A percentile compares a stretch with the other conserved stretches of the same genome.
Evolutionary conservation across 2,113 vertebrate genomes (phyloP).

Genomic region (Melanotaenia duboulayi): DNA sequence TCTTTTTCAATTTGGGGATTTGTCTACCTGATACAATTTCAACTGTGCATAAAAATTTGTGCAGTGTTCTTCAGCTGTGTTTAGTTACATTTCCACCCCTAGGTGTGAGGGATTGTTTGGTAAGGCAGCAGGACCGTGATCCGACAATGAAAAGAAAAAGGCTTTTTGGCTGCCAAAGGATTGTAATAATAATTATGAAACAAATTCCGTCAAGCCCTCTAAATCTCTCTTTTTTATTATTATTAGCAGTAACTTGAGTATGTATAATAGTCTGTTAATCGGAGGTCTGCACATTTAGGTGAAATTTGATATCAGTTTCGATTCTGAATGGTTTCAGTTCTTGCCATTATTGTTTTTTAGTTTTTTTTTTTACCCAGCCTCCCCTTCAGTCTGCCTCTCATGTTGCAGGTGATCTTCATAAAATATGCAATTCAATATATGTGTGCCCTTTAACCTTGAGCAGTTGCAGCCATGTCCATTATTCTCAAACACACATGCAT

Average conservation of each 20-base stretch:
- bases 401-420: constrained; percentile 18
- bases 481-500: background rate
- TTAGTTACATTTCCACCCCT: background rate
- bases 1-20: background rate
- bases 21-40: too few relatives aligned
- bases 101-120: background rate
- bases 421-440: constrained; percentile 39
- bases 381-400: constrained; percentile 3
- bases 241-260: background rate
- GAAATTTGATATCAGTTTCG: constrained; percentile 14
- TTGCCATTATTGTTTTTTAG: constrained; percentile 6
- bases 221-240: background rate
- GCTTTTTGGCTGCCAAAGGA: background rate
- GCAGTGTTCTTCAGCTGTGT: background rate
- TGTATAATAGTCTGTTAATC: constrained; percentile 25
- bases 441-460: constrained; percentile 24
- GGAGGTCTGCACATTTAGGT: background rate
- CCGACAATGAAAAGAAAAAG: background rate
- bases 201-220: background rate
- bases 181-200: constrained; percentile 8
- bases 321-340: background rate
- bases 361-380: background rate
- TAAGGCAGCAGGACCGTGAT: background rate
- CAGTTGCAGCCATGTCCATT: background rate
- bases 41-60: too few relatives aligned